Evolutionary conservation across 2,888 invertebrate species (phyloP), one percentile per base, ranked within the genome.

Genomic region (Rhagium mordax): DNA sequence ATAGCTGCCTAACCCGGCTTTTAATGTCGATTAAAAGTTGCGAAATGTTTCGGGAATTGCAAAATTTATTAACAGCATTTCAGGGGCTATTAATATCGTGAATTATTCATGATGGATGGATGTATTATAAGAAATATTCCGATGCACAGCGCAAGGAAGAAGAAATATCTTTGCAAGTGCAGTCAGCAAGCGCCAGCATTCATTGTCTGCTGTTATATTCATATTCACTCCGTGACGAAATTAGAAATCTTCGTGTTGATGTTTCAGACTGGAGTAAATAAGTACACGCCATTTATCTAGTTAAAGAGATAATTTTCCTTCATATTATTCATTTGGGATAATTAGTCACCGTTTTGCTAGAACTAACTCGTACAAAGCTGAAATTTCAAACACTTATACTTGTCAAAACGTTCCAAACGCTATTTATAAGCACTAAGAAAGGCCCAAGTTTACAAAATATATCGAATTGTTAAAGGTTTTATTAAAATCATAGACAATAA

Each of bases 1-100:
- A 53, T 51, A 41, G 65, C 53, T 13, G 64, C 48, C 53, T 65
- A 29, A 49, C 65, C 51, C 51, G 33, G 53, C 53, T 53, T 65
- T 53, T 53, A 65, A 48, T 53, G 53, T 18, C 65, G 65, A 65
- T 65, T 49, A 53, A 65, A 65, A 65, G 49, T 65, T 65, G 13
- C 13, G 27, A 27, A 53, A 29, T 27, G 65, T 53, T 65, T 41
- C 18, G 29, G 27, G 65, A 29, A 65, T 20, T 33, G 53, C 20
- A 48, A 33, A 65, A 53, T 65, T 65, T 49, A 65, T 53, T 33
- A 65, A 49, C 41, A 65, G 27, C 41, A 4, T 59, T 59, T 57
- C 33, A 59, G 33, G 33, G 33, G 18, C 59, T 59, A 33, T 29
- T 59, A 33, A 59, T 59, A 33, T 41, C n/a, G 10, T 41, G 10